Evolutionary conservation across 2,113 vertebrate genomes (phyloP).

Genomic region (Phyllostomus discolor): DNA sequence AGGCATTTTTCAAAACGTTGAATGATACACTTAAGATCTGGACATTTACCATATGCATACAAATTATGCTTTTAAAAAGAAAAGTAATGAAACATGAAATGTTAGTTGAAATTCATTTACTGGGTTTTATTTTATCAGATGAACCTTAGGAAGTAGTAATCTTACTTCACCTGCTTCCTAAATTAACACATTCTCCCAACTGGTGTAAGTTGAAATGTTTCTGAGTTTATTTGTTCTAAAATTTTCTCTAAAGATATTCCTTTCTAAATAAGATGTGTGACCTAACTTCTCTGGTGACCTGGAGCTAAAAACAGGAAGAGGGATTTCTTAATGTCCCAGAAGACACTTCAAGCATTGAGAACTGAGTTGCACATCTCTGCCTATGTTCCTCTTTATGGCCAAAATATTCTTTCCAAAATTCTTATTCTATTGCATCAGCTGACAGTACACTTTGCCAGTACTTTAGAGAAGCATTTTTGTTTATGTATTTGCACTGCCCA

Average conservation of each 20-base stretch:
- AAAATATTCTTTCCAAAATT: not conserved
- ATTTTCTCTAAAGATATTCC: not conserved
- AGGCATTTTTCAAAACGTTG: not conserved
- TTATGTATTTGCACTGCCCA: not conserved
- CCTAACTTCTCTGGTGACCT: not conserved
- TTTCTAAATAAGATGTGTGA: not conserved
- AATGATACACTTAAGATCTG: not conserved
- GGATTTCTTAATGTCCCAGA: not conserved
- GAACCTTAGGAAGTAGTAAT: not conserved
- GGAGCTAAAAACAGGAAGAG: not conserved
- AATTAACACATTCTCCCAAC: not conserved
- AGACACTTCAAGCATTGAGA: not conserved
- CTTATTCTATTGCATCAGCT: not conserved
- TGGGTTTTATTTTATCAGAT: not conserved
- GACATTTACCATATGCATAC: not conserved
- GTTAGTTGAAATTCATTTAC: not conserved
- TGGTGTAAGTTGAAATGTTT: not conserved
- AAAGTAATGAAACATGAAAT: not conserved
- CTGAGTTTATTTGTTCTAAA: not conserved
- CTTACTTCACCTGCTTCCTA: not conserved
- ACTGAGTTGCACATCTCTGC: not conserved
- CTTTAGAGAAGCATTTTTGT: not conserved
- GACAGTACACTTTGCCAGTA: not conserved
- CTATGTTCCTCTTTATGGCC: not conserved
- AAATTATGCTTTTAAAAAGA: not conserved